Evolutionary conservation across 2,888 invertebrate genomes (phyloP), one percentile per base, ranked within the genome.

Genomic region (Ferdinandea cuprea): DNA sequence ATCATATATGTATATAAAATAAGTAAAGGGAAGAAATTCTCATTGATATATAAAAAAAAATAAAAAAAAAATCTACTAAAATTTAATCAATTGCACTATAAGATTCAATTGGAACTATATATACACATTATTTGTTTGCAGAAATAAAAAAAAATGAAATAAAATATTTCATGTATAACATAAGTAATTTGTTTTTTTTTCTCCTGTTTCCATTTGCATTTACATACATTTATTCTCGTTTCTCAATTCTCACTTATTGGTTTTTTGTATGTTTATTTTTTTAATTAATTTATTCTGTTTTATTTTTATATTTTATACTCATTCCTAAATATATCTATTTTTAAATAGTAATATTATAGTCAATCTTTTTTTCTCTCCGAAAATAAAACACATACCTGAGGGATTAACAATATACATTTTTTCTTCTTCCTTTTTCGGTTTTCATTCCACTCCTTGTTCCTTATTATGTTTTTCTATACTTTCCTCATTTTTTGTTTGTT

Each of bases 351-450:
- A 85, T 89, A 89, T 89, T 89, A 88, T 91, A 91, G 92, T 93
- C 93, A 93, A 93, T 93, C 93, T 93, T 93, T 92, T 25, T 92
- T 92, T 93, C 93, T 93, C 93, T 93, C 93, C 92, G 90, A 90
- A 90, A 89, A 90, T 90, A 90, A 93, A 92, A 92, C 92, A 92
- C 92, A 92, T 92, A 92, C 92, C 90, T 90, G 90, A 90, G 89
- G 89, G 89, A 89, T 89, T 89, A 78, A 85, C 85, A 85, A 83
- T 83, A 74, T 78, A 76, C 83, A 76, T 54, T 74, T 59, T 74
- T 58, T 46, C 42, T 69, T 56, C 2, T 73, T 56, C 35, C 13
- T 15, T 66, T 61, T 73, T 52, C 58, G 68, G 25, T 32, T 81
- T 40, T 50, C 56, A 59, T 76, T 58, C 40, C 44, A 76, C 15